Evolutionary conservation across 2,797 vertebrate species (phyloP).

Genomic region (Chrysocyon brachyurus): DNA sequence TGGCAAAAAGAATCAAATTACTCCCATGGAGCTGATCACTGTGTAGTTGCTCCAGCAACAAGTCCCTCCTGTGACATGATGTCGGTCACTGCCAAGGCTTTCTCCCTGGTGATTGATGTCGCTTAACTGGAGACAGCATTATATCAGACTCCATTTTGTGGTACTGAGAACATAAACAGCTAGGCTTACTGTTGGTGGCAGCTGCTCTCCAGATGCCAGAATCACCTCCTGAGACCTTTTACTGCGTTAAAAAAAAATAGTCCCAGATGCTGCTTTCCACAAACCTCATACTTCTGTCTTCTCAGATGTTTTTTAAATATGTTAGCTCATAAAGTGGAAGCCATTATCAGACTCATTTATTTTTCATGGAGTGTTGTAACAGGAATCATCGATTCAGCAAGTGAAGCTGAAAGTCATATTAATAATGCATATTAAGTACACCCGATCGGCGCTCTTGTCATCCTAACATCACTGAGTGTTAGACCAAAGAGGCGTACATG

Average conservation of each 20-base stretch:
- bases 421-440: conserved; percentile 28
- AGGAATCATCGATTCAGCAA: conserved; percentile 11
- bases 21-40: not conserved
- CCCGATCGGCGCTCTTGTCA: not conserved
- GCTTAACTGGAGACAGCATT: not conserved
- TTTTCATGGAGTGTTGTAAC: conserved; percentile 64
- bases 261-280: conserved; percentile 33
- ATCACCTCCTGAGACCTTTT: conserved; percentile 1
- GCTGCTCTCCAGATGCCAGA: conserved; percentile 48
- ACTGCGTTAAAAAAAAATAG: not conserved
- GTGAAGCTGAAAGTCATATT: not conserved
- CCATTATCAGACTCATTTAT: conserved; percentile 57
- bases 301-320: not conserved
- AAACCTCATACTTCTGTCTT: not conserved
- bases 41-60: conserved; percentile 16
- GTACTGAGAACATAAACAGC: conserved; percentile 11
- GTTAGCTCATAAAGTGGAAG: not conserved
- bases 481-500: not conserved
- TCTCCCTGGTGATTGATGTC: not conserved
- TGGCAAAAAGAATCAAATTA: not conserved
- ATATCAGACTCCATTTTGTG: not conserved
- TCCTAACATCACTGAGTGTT: not conserved
- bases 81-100: not conserved
- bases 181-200: not conserved
- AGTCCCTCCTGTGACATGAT: not conserved